Evolutionary conservation across 1,140 invertebrate genomes (phyloP).

Genomic region (Euura lappo): DNA sequence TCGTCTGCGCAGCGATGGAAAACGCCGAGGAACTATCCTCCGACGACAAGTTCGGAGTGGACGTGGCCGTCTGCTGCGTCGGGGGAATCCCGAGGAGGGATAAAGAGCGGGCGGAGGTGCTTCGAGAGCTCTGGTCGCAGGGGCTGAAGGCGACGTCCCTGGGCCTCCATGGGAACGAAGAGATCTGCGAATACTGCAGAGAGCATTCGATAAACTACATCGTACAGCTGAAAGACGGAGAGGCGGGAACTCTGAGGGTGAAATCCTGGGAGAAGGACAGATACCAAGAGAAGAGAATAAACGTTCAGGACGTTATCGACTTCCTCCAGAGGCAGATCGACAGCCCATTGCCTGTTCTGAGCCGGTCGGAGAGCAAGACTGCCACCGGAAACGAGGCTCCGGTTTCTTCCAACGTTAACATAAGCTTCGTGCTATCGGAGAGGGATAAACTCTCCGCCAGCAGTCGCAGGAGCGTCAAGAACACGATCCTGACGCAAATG

Average conservation of each 20-base stretch:
- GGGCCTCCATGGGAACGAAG: conserved; percentile 66
- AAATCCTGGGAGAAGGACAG: conserved; percentile 67
- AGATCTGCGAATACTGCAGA: conserved; percentile 71
- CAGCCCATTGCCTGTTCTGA: conserved; percentile 36
- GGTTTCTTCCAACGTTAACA: conserved; percentile 44
- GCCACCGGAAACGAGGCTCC: conserved; percentile 36
- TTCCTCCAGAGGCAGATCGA: conserved; percentile 62
- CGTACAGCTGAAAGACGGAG: conserved; percentile 71
- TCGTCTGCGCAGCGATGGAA: conserved; percentile 65
- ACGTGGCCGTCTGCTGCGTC: conserved; percentile 72
- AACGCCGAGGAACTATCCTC: conserved; percentile 45
- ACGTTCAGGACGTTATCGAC: conserved; percentile 63
- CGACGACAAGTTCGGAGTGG: conserved; percentile 55
- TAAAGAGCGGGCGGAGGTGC: conserved; percentile 69
- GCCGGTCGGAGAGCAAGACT: conserved; percentile 52
- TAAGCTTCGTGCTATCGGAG: conserved; percentile 60
- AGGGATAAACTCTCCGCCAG: conserved; percentile 64
- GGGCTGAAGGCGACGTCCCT: conserved; percentile 63
- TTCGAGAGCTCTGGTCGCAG: conserved; percentile 65
- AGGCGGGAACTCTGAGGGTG: conserved; percentile 67
- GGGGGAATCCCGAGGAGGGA: conserved; percentile 61
- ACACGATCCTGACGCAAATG: conserved; percentile 59
- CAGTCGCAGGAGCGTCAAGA: conserved; percentile 61
- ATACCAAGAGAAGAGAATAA: conserved; percentile 69
- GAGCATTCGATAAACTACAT: conserved; percentile 70